Base-by-base conservation (phyloP, 2,797 vertebrate genomes). In the Macropodus opercularis region DNA sequence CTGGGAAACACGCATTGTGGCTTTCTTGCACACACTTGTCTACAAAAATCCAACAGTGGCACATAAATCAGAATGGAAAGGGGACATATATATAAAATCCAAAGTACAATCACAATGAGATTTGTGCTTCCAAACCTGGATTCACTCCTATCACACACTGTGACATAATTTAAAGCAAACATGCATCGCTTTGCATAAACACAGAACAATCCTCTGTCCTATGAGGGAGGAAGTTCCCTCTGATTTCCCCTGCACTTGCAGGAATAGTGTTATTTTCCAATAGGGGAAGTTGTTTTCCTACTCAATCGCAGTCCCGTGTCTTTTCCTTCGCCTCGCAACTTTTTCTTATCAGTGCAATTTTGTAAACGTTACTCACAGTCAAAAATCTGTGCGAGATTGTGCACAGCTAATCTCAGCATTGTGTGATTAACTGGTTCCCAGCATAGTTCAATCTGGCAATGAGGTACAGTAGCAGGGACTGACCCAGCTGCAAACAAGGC, bases 121-220 rank as follows among this genome's bases (percentile, higher is more conserved):
- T 87, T 89, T 90, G 74, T 86, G 88, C 77, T 83, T 79, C 71
- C 43, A 64, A 67, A 80, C 75, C 65, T 59, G 54, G 69, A 82
- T 70, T 43, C 58, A 41, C 68, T 79, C 61, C 47, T 70, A 75
- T 71, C 57, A 76, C 67, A 77, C 76, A 85, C 69, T 84, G 84
- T 89, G 80, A 79, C 69, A 84, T 87, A 77, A 84, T 87, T 87
- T 77, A 85, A 89, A 90, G 80, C 76, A 85, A 90, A 91, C 85
- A 89, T 66, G 78, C 83, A 84, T 74, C 77, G 69, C 63, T 82
- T 85, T 81, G 72, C 80, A 70, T 89, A 86, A 90, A 91, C 83
- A 89, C 57, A 81, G 86, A 91, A 90, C 87, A 90, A 88, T 87
- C 64, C 72, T 32, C 55, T 80, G 55, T 87, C 51, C 68, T 86